A percentile compares a stretch with the other conserved stretches of the same genome.
Evolutionary conservation across 2,797 vertebrate genomes (phyloP).

Genomic region (Pseudochirops cupreus): DNA sequence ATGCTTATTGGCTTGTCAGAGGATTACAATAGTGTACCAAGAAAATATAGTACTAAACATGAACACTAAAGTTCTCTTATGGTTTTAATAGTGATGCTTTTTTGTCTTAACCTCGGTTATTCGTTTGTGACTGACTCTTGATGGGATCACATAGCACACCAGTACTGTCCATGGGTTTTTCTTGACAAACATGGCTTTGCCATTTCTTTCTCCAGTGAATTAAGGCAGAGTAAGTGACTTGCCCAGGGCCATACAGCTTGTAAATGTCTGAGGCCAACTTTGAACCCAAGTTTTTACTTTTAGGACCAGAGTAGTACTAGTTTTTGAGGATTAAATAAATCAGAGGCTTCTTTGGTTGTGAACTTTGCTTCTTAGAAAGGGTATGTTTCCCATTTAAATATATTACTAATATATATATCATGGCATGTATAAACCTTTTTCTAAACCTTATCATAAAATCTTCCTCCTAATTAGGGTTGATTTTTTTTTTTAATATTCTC

Average conservation of each 20-base stretch:
- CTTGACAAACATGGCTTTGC: background rate
- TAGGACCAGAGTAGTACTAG: background rate
- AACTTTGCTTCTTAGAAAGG: constrained; percentile 38
- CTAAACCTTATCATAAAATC: constrained; percentile 19
- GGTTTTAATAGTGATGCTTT: background rate
- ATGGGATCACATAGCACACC: background rate
- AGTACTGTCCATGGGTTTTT: background rate
- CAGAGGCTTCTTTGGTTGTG: constrained; percentile 2
- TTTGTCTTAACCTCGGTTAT: background rate
- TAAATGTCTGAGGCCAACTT: background rate
- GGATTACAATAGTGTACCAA: background rate
- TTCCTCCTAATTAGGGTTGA: constrained; percentile 1
- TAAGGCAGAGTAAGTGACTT: background rate
- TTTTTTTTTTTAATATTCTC: background rate
- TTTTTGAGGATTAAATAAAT: constrained; percentile 22
- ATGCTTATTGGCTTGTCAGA: background rate
- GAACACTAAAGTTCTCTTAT: background rate
- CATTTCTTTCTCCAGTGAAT: background rate
- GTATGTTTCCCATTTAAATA: constrained; percentile 16
- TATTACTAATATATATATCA: background rate
- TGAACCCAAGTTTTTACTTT: background rate
- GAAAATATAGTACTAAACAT: background rate
- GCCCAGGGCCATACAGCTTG: background rate
- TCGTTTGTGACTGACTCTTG: background rate
- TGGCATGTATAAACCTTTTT: constrained; percentile 34